Conservation (phyloP, 2,888 invertebrate genomes). For the Conchocele bisecta region DNA sequence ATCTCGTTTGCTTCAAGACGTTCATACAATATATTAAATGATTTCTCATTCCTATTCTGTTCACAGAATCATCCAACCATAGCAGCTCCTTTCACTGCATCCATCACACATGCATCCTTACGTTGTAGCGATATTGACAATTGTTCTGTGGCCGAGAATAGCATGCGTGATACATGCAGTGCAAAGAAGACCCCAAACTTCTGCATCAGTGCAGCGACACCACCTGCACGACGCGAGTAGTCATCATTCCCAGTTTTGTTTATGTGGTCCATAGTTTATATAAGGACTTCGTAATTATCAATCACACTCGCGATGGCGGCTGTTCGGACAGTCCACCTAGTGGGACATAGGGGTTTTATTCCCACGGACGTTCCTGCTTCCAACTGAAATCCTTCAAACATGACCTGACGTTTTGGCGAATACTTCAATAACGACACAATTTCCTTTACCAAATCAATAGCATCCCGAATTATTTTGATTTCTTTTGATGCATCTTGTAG, state of each 20-base stretch:
- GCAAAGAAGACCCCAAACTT: conserved; percentile 44
- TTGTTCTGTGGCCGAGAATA: conserved; percentile 42
- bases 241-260: conserved; percentile 27
- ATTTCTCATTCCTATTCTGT: conserved; percentile 24
- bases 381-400: conserved; percentile 31
- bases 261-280: conserved; percentile 34
- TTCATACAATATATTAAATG: conserved; percentile 20
- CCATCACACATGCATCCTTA: conserved; percentile 27
- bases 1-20: neutral
- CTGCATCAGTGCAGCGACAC: conserved; percentile 25
- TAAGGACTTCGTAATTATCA: conserved; percentile 32
- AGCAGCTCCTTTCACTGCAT: conserved; percentile 9
- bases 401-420: conserved; percentile 39
- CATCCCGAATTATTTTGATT: conserved; percentile 37
- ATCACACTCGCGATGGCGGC: conserved; percentile 23
- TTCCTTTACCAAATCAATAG: conserved; percentile 37
- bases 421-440: conserved; percentile 34
- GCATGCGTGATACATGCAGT: conserved; percentile 28
- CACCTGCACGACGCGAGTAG: conserved; percentile 35
- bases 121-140: conserved; percentile 35
- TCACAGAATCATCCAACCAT: conserved; percentile 10
- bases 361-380: neutral
- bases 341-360: conserved; percentile 40
- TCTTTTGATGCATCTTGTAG: conserved; percentile 28
- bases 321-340: conserved; percentile 45